Evolutionary conservation across 2,888 invertebrate genomes (phyloP), one percentile per base, ranked within the genome.

Genomic region (Dusona sp.): DNA sequence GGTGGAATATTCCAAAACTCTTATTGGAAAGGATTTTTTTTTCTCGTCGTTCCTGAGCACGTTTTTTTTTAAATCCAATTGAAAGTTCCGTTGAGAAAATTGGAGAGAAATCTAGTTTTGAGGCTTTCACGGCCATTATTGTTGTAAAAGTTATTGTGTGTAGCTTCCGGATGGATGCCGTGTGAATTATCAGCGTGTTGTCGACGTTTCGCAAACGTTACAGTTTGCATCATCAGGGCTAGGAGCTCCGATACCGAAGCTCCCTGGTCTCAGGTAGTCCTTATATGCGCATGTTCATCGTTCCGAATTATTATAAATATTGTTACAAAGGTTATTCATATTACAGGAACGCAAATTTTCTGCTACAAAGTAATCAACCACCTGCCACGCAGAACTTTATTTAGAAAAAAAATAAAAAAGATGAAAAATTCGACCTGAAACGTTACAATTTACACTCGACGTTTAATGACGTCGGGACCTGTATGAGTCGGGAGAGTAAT

Each of bases 321-420:
- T 48, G 45, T 42, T 33, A 54, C 51, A 51, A 51, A 33, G 51
- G 48, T 51, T 72, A 11, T 70, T 45, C 51, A 13, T 57, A 42
- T 79, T 45, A 45, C 45, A 29, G 29, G 38, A 38, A 57, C 45
- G 48, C 22, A 25, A 72, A 29, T 2, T 61, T 61, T 16, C 13
- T n/a, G 45, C 33, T 54, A 54, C 67, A 79, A 83, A 72, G 22
- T 73, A 79, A 64, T 75, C 57, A 79, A 79, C 38, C 45, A 67
- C 54, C 73, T 67, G 61, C 51, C 67, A 19, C 38, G 79, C 79
- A 74, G 73, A 79, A 22, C 48, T 79, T 83, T 57, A 42, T 67
- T 36, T 38, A 22, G 8, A 19, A 38, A 48, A 70, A 38, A 77
- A 42, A 42, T 38, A 38, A 38, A 38, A 38, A 38, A 38, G 13